Evolutionary conservation across 2,113 vertebrate genomes (phyloP).

Genomic region (Microtus montanus): DNA sequence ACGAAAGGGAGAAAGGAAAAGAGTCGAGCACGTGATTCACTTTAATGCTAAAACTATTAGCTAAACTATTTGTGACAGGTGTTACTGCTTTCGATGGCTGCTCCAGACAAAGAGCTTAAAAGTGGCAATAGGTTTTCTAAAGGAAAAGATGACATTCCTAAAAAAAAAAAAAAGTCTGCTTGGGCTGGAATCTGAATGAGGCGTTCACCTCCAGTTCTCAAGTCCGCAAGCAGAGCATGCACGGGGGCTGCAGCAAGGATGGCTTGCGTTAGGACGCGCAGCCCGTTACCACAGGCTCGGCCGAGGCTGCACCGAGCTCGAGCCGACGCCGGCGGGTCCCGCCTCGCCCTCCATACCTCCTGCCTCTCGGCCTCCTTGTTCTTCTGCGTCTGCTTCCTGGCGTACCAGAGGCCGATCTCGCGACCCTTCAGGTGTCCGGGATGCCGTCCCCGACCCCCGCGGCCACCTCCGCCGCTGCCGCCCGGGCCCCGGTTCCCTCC

Average conservation of each 20-base stretch:
- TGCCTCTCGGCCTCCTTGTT: slow-evolving; percentile 92
- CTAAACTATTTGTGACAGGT: not conserved
- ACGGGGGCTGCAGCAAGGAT: not conserved
- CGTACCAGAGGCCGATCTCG: slow-evolving; percentile 98
- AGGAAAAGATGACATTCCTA: not conserved
- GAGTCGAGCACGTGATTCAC: not conserved
- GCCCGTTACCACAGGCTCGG: not conserved
- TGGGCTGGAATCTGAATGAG: not conserved
- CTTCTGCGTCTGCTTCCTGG: slow-evolving; percentile 91
- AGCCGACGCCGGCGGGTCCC: not conserved
- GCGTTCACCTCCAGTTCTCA: not conserved
- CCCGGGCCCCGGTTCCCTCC: slow-evolving; percentile 72
- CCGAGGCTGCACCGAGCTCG: not conserved
- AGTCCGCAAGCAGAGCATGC: not conserved
- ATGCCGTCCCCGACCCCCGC: slow-evolving; percentile 87
- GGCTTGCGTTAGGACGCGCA: not conserved
- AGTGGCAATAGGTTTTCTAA: not conserved
- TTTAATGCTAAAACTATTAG: not conserved
- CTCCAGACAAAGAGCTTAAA: not conserved
- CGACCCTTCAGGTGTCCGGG: slow-evolving; percentile 94
- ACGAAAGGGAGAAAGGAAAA: not conserved
- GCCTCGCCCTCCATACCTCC: slow-evolving; percentile 86
- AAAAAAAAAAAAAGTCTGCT: not conserved
- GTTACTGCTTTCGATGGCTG: not conserved
- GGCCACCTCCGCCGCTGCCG: slow-evolving; percentile 70